Base-by-base conservation (phyloP, 2,888 invertebrate genomes). In the Sphaeridia pumilis region DNA sequence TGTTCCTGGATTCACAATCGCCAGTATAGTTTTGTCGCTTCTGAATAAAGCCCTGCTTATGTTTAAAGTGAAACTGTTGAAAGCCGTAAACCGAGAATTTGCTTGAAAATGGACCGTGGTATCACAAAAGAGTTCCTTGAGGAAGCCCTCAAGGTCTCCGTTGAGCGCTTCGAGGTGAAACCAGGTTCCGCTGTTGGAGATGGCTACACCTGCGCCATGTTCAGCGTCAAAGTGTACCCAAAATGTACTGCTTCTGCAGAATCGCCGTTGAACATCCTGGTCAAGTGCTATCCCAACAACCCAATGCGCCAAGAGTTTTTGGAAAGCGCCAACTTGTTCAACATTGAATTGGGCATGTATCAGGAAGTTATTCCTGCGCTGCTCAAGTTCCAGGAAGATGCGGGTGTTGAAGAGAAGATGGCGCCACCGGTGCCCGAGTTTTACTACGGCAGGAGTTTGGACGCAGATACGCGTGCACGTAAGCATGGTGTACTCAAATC, bases 231-330 rank as follows among this genome's bases (percentile, higher is more conserved):
- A 3, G 45, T 56, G 20, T 36, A 2, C 14, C 31, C 28, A 20
- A 10, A 25, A 21, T 25, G 43, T 2, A n/a, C n/a, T n/a, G n/a
- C n/a, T n/a, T n/a, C n/a, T n/a, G n/a, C n/a, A n/a, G n/a, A n/a
- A n/a, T n/a, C n/a, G n/a, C 26, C 28, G 3, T 2, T 43, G 7
- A 21, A 36, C 21, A 2, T 52, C 17, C n/a, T 52, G 14, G 17
- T 52, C n/a, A 52, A 52, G 31, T 46, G 46, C 20, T 52, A 27
- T 27, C 52, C 52, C 2, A 21, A 4, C 2, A 25, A 52, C 21
- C 28, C 36, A 17, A 22, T 17, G n/a, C 17, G 46, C 2, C 52
- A 46, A 36, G 28, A 26, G 24, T 27, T 43, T 14, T n/a, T 51
- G 45, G 22, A 25, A 2, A 17, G 4, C 26, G 34, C 4, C 7